Base-by-base conservation (phyloP, 2,113 vertebrate species). In the Gobiocypris rarus region DNA sequence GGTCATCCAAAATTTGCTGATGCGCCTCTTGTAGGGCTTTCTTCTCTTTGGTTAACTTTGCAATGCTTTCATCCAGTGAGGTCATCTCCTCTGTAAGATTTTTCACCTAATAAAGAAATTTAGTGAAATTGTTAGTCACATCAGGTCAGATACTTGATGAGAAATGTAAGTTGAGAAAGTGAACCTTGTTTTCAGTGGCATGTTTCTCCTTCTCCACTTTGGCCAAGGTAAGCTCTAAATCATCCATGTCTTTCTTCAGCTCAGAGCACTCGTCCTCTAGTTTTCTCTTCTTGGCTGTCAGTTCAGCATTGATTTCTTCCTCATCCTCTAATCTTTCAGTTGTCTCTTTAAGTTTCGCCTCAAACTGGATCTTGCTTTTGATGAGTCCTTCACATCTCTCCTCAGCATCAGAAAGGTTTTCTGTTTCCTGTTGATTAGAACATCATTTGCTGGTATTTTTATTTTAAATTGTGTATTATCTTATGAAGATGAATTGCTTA, bases 1-100 rank as follows among this genome's bases (percentile, higher is more conserved):
- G 84, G 83, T 87, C 86, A 87, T 87, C 86, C 43, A 87, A 75
- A 59, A 75, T 85, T 34, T 87, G 86, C 81, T 87, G 86, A 81
- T 87, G 86, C 75, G 86, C 86, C 81, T 87, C 86, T 87, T 87
- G 86, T 50, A 87, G 86, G 67, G 86, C 86, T 83, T 87, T 87
- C 70, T 87, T 87, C 74, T 87, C 86, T 48, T 87, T 87, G 11
- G 86, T 85, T 28, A 87, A 50, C n/a, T 85, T 87, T 15, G 56
- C 76, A 81, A 87, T 85, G 41, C 34, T 1, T 43, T 87, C 86
- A 83, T 87, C 86, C 75, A 75, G 84, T 70, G 84, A 76, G 52
- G 84, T 11, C 84, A 87, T 81, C 71, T 87, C 86, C 41, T 87
- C 86, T 34, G 79, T 83, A 17, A 85, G 81, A 43, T 87, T 87